Conservation (phyloP, 1,140 invertebrate species). For the Eriocheir sinensis region DNA sequence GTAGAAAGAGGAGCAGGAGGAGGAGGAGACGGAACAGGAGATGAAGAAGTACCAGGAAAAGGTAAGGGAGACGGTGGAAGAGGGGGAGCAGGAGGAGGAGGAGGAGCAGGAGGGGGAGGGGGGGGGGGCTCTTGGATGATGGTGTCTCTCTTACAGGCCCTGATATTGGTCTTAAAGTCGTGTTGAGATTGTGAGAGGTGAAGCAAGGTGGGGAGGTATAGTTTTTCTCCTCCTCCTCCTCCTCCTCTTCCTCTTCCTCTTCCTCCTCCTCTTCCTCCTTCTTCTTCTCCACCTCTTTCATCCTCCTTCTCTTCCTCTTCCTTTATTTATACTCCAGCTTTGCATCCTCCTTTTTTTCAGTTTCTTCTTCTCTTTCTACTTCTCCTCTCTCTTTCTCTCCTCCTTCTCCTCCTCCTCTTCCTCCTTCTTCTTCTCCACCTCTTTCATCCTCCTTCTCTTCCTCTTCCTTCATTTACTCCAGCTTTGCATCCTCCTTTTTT, state of each 20-base stretch:
- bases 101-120: constrained; percentile 26
- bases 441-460: neutral
- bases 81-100: too few species aligned
- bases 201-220: neutral
- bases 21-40: neutral
- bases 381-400: too few species aligned
- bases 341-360: too few species aligned
- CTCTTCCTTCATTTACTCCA: neutral
- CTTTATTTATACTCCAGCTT: too few species aligned
- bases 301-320: neutral
- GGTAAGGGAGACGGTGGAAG: neutral
- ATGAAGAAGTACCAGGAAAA: neutral
- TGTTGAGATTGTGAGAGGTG: too few species aligned
- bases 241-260: neutral
- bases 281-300: neutral
- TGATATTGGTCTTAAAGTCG: too few species aligned
- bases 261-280: neutral
- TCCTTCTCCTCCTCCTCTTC: neutral
- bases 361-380: too few species aligned
- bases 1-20: neutral
- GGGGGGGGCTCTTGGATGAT: neutral
- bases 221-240: neutral
- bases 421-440: neutral
- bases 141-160: constrained; percentile 18
- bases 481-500: neutral